These are phyloP conservation scores for Echinarachnius parma DNA, from an alignment of 53 echinoderm and acorn worm species.

Conservation along the genomic window DNA sequence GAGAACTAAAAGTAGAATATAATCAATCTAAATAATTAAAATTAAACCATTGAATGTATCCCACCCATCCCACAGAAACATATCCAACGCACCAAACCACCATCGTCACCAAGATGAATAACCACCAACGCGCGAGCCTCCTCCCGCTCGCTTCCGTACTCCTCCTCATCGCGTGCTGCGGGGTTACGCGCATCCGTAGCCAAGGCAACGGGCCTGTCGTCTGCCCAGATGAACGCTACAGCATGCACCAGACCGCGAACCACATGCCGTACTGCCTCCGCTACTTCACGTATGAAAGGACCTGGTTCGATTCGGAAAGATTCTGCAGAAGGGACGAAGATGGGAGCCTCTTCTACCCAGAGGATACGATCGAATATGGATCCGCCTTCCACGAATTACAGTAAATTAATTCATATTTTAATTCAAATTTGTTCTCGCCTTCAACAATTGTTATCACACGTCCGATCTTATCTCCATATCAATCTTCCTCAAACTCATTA, in stretches of 20 bases:
- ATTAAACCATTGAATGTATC: too few relatives aligned
- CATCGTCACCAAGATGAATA: background rate
- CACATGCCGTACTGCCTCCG: background rate
- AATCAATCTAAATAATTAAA: too few relatives aligned
- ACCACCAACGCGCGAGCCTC: too few relatives aligned
- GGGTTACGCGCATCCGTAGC: background rate
- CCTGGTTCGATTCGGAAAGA: too few relatives aligned
- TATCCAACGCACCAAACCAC: background rate
- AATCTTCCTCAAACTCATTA: conserved; percentile 19
- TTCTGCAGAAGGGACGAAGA: too few relatives aligned
- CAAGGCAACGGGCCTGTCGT: background rate
- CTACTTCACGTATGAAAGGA: too few relatives aligned
- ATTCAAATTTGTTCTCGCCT: background rate
- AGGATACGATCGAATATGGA: background rate
- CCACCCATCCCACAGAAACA: background rate
- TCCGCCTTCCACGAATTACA: background rate
- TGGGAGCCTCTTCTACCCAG: background rate
- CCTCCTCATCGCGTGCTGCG: background rate
- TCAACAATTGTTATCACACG: background rate
- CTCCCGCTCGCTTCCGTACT: too few relatives aligned
- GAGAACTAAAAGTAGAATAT: too few relatives aligned
- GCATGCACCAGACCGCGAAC: background rate
- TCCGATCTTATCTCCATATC: background rate
- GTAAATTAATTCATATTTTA: background rate
- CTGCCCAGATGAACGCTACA: background rate